Conservation (phyloP, 2,113 vertebrate species). For the Hymenochirus boettgeri region DNA sequence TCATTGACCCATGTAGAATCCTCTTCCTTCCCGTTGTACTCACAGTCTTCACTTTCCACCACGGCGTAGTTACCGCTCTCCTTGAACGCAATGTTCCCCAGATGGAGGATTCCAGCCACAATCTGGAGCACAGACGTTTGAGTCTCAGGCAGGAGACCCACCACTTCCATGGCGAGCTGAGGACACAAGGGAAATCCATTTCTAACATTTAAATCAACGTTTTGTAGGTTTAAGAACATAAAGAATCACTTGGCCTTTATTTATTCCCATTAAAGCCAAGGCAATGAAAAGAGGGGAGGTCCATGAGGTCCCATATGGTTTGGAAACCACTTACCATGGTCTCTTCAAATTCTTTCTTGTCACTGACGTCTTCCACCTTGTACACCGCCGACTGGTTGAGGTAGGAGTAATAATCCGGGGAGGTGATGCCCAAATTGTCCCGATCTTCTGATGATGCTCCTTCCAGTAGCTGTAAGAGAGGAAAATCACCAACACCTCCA, state of each 20-base stretch:
- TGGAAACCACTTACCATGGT: conserved; percentile 60
- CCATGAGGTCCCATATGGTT: neutral
- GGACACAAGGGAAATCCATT: neutral
- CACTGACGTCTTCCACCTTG: conserved; percentile 69
- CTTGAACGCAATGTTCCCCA: conserved; percentile 72
- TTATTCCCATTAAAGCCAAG: too few species aligned
- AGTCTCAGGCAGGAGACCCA: conserved; percentile 63
- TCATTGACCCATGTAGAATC: neutral
- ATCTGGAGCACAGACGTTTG: conserved; percentile 70
- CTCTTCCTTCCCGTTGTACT: conserved; percentile 40
- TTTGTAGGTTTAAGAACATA: too few species aligned
- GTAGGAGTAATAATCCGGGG: conserved; percentile 72
- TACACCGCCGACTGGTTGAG: conserved; percentile 74
- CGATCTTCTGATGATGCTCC: conserved; percentile 62
- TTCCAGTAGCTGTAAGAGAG: conserved; percentile 54
- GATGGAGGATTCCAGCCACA: conserved; percentile 71
- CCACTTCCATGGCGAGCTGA: conserved; percentile 70
- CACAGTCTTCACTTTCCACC: conserved; percentile 74
- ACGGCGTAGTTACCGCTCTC: conserved; percentile 74
- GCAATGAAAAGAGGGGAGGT: too few species aligned
- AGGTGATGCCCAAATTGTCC: conserved; percentile 71
- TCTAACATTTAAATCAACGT: too few species aligned
- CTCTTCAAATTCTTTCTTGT: conserved; percentile 69
- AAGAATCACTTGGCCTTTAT: too few species aligned
- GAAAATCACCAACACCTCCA: neutral